phyloP scores from a whole-genome alignment of 1,140 invertebrate species.

The Diorhabda sublineata region DNA sequence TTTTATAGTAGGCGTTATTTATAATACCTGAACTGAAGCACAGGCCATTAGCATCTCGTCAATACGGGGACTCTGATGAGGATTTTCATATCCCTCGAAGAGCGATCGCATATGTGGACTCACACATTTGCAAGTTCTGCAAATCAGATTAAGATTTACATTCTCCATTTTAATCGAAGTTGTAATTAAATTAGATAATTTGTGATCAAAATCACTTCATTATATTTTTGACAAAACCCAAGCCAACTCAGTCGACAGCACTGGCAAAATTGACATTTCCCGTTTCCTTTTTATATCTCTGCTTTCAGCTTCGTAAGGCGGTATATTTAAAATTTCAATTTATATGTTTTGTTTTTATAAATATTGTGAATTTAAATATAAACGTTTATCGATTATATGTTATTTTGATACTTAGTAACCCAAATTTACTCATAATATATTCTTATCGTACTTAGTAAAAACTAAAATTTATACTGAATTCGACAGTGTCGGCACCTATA shows the following conservation, averaged over 20 bases:
- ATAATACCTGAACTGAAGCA: conserved; percentile 42
- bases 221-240: conserved; percentile 35
- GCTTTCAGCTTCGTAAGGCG: conserved; percentile 1
- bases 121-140: conserved; percentile 40
- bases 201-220: conserved; percentile 24
- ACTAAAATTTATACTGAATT: not conserved
- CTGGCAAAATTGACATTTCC: conserved; percentile 31
- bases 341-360: not conserved
- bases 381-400: not conserved
- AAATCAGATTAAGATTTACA: conserved; percentile 30
- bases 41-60: conserved; percentile 48
- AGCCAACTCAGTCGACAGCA: conserved; percentile 39
- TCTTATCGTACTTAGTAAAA: not conserved
- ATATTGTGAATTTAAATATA: not conserved
- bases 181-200: conserved; percentile 1
- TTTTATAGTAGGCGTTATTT: conserved; percentile 15
- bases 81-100: conserved; percentile 34
- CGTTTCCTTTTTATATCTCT: conserved; percentile 3
- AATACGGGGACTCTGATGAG: conserved; percentile 40
- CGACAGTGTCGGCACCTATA: conserved; percentile 1
- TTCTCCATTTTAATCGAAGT: conserved; percentile 21
- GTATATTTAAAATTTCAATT: conserved; percentile 15
- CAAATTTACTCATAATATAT: not conserved
- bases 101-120: conserved; percentile 33
- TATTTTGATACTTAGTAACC: not conserved